Conservation (phyloP, 2,113 vertebrate genomes). For the Esox niger region DNA sequence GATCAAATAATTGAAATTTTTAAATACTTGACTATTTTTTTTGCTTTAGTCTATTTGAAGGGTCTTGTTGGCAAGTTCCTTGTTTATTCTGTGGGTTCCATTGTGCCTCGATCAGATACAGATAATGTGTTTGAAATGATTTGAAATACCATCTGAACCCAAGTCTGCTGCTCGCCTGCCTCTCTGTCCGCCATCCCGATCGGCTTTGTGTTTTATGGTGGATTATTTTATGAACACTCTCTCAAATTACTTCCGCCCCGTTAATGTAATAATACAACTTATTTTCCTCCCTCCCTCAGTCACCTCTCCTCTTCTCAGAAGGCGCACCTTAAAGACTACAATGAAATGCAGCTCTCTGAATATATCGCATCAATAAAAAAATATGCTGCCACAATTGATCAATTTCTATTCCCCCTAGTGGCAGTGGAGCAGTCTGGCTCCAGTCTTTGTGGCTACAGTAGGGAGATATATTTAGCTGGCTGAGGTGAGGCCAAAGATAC, state of each 20-base stretch:
- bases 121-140: too few species aligned
- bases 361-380: constrained; percentile 7
- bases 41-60: too few species aligned
- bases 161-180: not conserved
- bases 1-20: too few species aligned
- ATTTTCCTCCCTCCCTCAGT: not conserved
- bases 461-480: not conserved
- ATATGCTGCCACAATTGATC: not conserved
- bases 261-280: constrained; percentile 13
- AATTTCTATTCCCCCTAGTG: not conserved
- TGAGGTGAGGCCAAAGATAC: not conserved
- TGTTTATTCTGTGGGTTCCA: not conserved
- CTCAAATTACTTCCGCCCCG: constrained; percentile 11
- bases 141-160: not conserved
- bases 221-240: constrained; percentile 17
- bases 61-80: too few species aligned
- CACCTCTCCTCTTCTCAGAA: not conserved
- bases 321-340: not conserved
- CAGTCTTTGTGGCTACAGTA: not conserved
- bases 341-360: not conserved
- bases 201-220: not conserved
- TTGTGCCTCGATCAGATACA: not conserved
- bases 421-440: not conserved
- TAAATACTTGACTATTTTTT: too few species aligned
- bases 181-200: not conserved